Conservation (phyloP, 2,888 invertebrate genomes). For the Theretra japonica region DNA sequence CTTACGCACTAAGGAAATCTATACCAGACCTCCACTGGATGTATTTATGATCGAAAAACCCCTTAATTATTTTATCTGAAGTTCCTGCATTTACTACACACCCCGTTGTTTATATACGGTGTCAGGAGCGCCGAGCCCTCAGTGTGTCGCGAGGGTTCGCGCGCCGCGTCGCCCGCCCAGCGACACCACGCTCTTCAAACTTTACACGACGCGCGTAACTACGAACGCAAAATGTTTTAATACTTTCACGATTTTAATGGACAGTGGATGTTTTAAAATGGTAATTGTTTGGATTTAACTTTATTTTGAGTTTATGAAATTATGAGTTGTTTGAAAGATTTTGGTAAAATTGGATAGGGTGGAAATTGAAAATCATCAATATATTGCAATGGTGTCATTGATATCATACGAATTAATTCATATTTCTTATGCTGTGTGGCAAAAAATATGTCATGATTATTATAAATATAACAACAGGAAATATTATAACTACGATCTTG, state of each 20-base stretch:
- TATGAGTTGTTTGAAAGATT: neutral
- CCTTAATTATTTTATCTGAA: constrained; percentile 22
- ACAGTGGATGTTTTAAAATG: constrained; percentile 21
- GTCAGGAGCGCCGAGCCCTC: constrained; percentile 55
- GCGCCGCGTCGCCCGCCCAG: constrained; percentile 44
- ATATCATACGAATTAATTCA: too few species aligned
- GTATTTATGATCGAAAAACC: too few species aligned
- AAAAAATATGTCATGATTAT: too few species aligned
- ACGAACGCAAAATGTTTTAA: constrained; percentile 15
- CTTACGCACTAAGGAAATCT: too few species aligned
- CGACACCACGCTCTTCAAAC: constrained; percentile 23
- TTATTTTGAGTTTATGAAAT: neutral
- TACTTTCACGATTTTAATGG: neutral
- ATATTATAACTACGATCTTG: too few species aligned
- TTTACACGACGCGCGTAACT: constrained; percentile 27
- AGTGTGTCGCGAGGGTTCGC: constrained; percentile 65
- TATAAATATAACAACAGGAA: too few species aligned
- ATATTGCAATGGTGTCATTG: too few species aligned
- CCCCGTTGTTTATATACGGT: constrained; percentile 63
- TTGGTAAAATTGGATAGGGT: neutral
- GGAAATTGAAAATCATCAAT: too few species aligned
- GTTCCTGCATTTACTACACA: constrained; percentile 38
- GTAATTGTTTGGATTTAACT: constrained; percentile 14
- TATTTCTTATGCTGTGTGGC: too few species aligned
- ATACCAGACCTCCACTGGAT: too few species aligned